A percentile compares a stretch with the other conserved stretches of the same genome.
These are phyloP conservation scores for Pitangus sulphuratus DNA, from an alignment of 2,797 vertebrate species.

Conservation along the genomic window DNA sequence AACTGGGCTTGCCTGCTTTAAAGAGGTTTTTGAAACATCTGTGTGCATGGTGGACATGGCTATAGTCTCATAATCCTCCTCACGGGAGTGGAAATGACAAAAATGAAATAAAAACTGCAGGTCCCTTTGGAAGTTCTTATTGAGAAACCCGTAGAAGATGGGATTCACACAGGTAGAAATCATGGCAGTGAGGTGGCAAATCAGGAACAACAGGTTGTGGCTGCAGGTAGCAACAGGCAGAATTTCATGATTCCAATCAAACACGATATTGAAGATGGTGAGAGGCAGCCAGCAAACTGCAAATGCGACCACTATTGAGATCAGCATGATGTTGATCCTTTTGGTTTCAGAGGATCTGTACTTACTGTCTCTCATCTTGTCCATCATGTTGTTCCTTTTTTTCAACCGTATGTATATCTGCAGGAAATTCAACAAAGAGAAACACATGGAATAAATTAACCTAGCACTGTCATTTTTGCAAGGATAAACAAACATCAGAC, in stretches of 20 bases:
- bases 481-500: neutral
- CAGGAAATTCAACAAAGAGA: constrained; percentile 42
- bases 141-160: constrained; percentile 88
- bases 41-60: constrained; percentile 91
- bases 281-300: constrained; percentile 89
- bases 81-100: constrained; percentile 81
- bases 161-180: constrained; percentile 89
- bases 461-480: neutral
- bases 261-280: constrained; percentile 86
- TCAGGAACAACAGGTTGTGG: constrained; percentile 85
- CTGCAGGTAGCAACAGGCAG: constrained; percentile 80
- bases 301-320: constrained; percentile 87
- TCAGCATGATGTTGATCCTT: constrained; percentile 87
- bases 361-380: constrained; percentile 86
- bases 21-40: constrained; percentile 86
- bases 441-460: neutral
- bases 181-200: constrained; percentile 88
- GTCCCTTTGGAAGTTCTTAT: constrained; percentile 89
- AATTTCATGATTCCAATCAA: constrained; percentile 87
- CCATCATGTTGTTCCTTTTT: constrained; percentile 85
- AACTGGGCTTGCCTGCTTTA: constrained; percentile 82
- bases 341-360: constrained; percentile 84
- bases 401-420: constrained; percentile 87
- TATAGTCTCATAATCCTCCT: constrained; percentile 87
- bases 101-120: constrained; percentile 84